Conservation (phyloP, 2,888 invertebrate species). For the Sclerodermus sp. region DNA sequence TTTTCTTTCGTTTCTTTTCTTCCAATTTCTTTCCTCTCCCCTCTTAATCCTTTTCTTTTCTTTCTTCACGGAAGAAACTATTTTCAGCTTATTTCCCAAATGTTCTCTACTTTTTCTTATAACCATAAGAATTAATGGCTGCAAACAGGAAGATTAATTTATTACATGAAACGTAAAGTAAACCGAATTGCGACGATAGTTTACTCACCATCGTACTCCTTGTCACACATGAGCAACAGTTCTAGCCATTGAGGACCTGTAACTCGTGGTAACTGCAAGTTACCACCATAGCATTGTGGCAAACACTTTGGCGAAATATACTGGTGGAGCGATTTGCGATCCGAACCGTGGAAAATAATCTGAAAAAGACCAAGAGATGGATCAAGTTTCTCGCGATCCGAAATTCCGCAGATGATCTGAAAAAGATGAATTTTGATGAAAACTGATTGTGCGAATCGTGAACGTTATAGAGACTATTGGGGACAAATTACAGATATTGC, state of each 20-base stretch:
- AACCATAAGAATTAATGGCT: conserved; percentile 76
- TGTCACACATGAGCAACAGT: conserved; percentile 71
- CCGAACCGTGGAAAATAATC: conserved; percentile 79
- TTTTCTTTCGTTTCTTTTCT: too few species aligned
- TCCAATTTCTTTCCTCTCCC: too few species aligned
- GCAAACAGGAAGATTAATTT: conserved; percentile 23
- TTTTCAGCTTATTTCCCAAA: neutral
- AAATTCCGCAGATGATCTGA: too few species aligned
- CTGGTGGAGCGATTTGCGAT: conserved; percentile 72
- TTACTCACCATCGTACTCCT: conserved; percentile 70
- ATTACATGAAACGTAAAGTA: conserved; percentile 1
- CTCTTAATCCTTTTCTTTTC: conserved; percentile 1
- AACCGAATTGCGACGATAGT: neutral
- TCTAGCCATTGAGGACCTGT: conserved; percentile 75
- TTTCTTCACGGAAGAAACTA: neutral
- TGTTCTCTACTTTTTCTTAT: conserved; percentile 62
- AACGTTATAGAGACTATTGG: too few species aligned
- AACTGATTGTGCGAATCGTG: too few species aligned
- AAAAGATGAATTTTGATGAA: too few species aligned
- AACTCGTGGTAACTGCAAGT: conserved; percentile 68
- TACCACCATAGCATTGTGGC: conserved; percentile 75
- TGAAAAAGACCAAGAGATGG: conserved; percentile 21
- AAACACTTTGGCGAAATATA: conserved; percentile 73
- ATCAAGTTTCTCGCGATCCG: too few species aligned
- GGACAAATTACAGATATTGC: too few species aligned